Evolutionary conservation across 2,797 vertebrate species (phyloP).

Genomic region (Eutrigla gurnardus): DNA sequence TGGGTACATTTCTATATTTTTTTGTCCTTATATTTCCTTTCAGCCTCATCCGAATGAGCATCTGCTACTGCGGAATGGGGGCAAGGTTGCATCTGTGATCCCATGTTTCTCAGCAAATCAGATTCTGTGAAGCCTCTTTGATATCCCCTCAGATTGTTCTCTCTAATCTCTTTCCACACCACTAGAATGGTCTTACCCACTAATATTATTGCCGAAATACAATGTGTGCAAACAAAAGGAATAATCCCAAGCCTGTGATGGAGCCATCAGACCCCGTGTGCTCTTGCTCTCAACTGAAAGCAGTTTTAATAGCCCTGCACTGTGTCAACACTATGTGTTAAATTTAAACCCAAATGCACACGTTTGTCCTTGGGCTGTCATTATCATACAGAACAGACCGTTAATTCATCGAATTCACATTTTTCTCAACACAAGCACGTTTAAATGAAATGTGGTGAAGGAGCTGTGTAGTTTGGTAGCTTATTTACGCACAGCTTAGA

Average conservation of each 20-base stretch:
- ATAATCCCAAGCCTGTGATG: conserved; percentile 42
- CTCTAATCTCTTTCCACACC: conserved; percentile 65
- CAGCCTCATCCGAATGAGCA: conserved; percentile 56
- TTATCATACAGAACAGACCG: not conserved
- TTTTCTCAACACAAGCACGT: not conserved
- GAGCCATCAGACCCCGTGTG: conserved; percentile 40
- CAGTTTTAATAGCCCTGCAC: not conserved
- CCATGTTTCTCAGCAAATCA: conserved; percentile 60
- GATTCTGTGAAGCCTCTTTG: conserved; percentile 57
- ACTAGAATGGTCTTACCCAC: conserved; percentile 45
- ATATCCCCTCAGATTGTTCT: conserved; percentile 62
- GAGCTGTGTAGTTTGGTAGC: conserved; percentile 4
- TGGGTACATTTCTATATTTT: conserved; percentile 24
- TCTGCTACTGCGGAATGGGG: conserved; percentile 55
- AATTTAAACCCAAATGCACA: not conserved
- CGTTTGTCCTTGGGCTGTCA: not conserved
- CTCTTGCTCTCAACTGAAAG: conserved; percentile 15
- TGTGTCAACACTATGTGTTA: conserved; percentile 12
- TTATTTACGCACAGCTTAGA: conserved; percentile 21
- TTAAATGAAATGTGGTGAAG: not conserved
- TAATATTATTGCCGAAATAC: conserved; percentile 48
- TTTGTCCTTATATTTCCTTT: conserved; percentile 27
- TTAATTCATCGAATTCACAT: not conserved
- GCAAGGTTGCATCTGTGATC: conserved; percentile 67
- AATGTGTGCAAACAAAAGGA: conserved; percentile 69